A percentile compares a stretch with the other conserved stretches of the same genome.
These are phyloP conservation scores for Sebastes taczanowskii DNA, from an alignment of 2,797 vertebrate species.

Conservation along the genomic window DNA sequence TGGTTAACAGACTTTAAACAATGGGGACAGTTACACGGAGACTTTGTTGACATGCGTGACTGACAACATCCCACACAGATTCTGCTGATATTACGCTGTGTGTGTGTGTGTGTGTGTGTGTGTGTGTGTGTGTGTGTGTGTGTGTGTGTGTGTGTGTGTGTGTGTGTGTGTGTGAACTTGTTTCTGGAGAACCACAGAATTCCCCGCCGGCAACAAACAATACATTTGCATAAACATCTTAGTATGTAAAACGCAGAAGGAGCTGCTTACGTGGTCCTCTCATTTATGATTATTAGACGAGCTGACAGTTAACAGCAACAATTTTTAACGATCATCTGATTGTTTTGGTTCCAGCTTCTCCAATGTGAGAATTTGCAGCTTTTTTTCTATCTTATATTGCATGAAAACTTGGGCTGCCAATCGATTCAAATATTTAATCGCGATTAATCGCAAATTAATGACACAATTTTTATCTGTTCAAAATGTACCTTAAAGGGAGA, in stretches of 20 bases:
- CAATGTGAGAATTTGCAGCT: neutral
- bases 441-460: no score
- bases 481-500: no score
- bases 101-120: neutral
- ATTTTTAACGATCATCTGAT: neutral
- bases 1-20: constrained; percentile 33
- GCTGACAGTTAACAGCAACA: neutral
- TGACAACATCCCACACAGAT: constrained; percentile 4
- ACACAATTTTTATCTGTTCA: no score
- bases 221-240: neutral
- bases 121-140: neutral
- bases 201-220: neutral
- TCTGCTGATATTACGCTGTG: neutral
- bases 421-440: no score
- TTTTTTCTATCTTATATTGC: no score
- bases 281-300: no score
- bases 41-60: constrained; percentile 10
- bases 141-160: no score
- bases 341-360: neutral
- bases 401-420: neutral
- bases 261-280: neutral
- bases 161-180: neutral
- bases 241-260: neutral
- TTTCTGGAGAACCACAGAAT: neutral
- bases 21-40: constrained; percentile 7